Base-by-base conservation (phyloP, 1,140 invertebrate species). In the Papilio dardanus region DNA sequence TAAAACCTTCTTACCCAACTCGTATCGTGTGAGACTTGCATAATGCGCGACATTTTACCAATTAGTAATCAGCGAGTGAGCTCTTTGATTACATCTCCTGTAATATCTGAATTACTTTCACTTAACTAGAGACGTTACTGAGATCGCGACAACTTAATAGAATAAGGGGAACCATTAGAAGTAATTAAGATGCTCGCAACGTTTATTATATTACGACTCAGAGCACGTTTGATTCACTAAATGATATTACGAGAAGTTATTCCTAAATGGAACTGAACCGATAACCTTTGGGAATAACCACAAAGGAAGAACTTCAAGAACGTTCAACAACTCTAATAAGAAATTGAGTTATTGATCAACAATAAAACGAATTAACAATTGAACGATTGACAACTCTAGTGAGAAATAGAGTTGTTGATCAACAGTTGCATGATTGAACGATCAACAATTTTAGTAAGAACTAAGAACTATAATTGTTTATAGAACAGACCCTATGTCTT, bases 31-130 rank as follows among this genome's bases (percentile, higher is more conserved):
- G 0, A 19, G 4, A n/a, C 4, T 46, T 19, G 16, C 42, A 46
- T 62, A 62, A 62, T 30, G 24, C 54, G 21, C 54, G 21, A 62
- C 33, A 31, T 30, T 67, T 7, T 14, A 16, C 30, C 65, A 67
- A 67, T 67, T 67, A 67, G 30, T 35, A 67, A 67, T n/a, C 31
- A 31, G 16, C 30, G 30, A 67, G 30, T 31, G 30, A 67, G 24
- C 21, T 31, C 65, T 67, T 67, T 67, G 30, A 67, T 67, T 67
- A 35, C 5, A 67, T 30, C 30, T 62, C 24, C 54, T n/a, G 65
- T 67, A 31, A 66, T 66, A 19, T 33, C 28, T 66, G 31, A 30
- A 66, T 66, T 62, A 62, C 6, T 24, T 62, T 28, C 58, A 62
- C 58, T 62, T 62, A 28, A 30, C 58, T 24, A 28, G 8, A 30